Percentiles rank a stretch among this genome's conserved stretches.
These are phyloP conservation scores for Pantelozetes paolii DNA, from an alignment of 2,888 invertebrate genomes.

Conservation along the genomic window DNA sequence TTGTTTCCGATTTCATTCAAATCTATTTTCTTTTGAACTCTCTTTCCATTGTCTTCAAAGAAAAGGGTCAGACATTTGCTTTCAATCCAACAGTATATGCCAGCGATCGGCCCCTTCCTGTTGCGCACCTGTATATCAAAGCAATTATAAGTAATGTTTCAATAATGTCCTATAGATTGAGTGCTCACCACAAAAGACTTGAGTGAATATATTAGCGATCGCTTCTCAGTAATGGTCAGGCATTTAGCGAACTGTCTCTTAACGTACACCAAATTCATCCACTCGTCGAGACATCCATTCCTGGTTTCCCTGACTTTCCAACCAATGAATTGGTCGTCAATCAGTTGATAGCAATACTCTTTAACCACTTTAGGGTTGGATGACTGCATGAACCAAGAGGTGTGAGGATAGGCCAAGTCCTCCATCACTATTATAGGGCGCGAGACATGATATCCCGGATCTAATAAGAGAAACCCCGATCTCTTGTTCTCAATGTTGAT, in stretches of 20 bases:
- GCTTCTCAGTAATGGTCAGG: conserved; percentile 78
- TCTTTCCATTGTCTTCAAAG: conserved; percentile 64
- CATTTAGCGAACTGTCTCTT: conserved; percentile 61
- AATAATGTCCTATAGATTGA: no score
- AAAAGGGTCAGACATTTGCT: conserved; percentile 65
- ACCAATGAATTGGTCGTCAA: conserved; percentile 69
- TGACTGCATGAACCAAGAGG: conserved; percentile 62
- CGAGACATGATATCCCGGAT: conserved; percentile 86
- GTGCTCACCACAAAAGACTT: conserved; percentile 66
- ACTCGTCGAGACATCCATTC: conserved; percentile 51
- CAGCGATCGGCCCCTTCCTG: conserved; percentile 76
- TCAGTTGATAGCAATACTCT: conserved; percentile 76
- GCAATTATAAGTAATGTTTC: no score
- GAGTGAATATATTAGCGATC: conserved; percentile 79
- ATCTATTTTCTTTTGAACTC: conserved; percentile 66
- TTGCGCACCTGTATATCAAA: conserved; percentile 59
- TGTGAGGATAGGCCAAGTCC: conserved; percentile 77
- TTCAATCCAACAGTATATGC: conserved; percentile 76
- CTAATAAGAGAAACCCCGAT: conserved; percentile 71
- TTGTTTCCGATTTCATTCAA: conserved; percentile 62
- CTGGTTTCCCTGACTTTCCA: conserved; percentile 75
- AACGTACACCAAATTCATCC: conserved; percentile 68
- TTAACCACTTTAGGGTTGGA: conserved; percentile 70
- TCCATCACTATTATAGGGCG: conserved; percentile 80
- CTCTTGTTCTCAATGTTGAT: conserved; percentile 58